Conservation (phyloP, 2,797 vertebrate genomes). For the Galago senegalensis region DNA sequence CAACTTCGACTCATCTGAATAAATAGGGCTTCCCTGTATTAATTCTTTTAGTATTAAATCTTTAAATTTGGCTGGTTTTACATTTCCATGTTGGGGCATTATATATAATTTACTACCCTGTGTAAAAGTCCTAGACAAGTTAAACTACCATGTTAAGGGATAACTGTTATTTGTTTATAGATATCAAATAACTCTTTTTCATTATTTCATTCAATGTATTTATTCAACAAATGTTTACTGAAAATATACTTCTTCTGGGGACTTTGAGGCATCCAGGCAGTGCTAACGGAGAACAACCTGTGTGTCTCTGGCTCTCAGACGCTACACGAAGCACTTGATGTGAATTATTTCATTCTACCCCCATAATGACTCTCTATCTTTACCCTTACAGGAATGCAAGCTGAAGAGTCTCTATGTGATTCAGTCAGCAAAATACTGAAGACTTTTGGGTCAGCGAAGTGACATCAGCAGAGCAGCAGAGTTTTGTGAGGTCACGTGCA, state of each 20-base stretch:
- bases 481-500: conserved; percentile 13
- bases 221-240: conserved; percentile 34
- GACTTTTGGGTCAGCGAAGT: not conserved
- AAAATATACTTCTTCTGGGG: not conserved
- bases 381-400: not conserved
- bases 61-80: conserved; percentile 72
- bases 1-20: conserved; percentile 76
- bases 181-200: conserved; percentile 8
- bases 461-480: not conserved
- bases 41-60: conserved; percentile 64
- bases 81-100: not conserved
- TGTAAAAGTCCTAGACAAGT: not conserved
- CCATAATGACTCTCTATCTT: not conserved
- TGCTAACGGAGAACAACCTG: not conserved
- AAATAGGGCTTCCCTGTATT: conserved; percentile 69
- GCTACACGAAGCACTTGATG: not conserved
- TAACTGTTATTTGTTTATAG: conserved; percentile 44
- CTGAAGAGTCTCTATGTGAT: not conserved
- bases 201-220: not conserved
- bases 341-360: not conserved
- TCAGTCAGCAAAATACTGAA: not conserved
- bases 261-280: not conserved
- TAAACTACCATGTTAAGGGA: not conserved
- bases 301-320: not conserved
- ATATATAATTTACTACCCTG: not conserved